phyloP scores from a whole-genome alignment of 2,113 vertebrate species.

The Coracopsis vasa region DNA sequence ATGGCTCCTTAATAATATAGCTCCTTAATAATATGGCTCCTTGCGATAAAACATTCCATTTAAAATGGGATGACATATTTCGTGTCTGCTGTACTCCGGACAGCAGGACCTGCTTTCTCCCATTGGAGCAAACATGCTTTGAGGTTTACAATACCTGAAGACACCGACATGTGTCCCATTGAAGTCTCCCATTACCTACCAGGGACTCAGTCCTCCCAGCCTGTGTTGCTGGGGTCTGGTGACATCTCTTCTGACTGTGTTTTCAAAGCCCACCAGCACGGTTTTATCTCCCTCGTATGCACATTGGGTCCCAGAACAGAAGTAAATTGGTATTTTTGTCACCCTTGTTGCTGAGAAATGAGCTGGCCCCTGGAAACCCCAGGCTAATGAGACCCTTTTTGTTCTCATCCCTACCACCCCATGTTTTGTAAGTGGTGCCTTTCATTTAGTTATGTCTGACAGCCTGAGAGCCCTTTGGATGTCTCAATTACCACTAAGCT shows the following conservation, averaged over 20 bases:
- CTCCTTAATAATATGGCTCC: neutral
- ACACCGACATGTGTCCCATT: neutral
- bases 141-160: neutral
- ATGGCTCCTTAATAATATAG: neutral
- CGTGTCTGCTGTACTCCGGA: neutral
- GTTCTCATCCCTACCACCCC: neutral
- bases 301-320: neutral
- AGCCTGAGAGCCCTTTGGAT: neutral
- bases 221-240: neutral
- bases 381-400: neutral
- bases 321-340: neutral
- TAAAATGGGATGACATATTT: neutral
- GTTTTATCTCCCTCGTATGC: accelerated
- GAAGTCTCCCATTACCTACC: neutral
- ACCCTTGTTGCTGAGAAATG: accelerated
- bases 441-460: accelerated
- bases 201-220: neutral
- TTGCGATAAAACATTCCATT: neutral
- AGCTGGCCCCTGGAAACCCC: too few relatives aligned
- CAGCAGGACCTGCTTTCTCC: neutral
- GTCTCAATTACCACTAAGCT: neutral
- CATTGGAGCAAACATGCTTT: neutral
- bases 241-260: neutral
- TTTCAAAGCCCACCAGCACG: neutral
- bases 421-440: neutral